Base-by-base conservation (phyloP, 2,888 invertebrate species). In the Calameuta filiformis region DNA sequence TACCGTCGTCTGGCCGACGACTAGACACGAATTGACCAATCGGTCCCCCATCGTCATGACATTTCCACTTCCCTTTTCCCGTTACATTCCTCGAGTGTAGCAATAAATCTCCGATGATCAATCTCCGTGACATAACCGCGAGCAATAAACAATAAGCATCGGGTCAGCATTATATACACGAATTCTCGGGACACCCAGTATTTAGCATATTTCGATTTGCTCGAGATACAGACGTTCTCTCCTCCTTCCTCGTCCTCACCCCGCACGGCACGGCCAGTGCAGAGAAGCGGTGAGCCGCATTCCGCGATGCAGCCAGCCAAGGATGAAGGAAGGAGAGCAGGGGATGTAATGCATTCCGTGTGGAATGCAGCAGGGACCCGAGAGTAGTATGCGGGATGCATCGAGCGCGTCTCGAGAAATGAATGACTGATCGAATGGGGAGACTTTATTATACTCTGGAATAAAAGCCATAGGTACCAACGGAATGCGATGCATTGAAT, bases 161-260 rank as follows among this genome's bases (percentile, higher is more conserved):
- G 56, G 6, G 9, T 6, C 1, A 0, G 56, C 6, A 56, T 23
- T 40, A 15, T 15, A 15, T 37, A 56, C 2, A 23, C 56, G 56
- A 56, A 56, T 56, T 56, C 56, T 56, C 56, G 33, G 71, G 31
- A 71, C 33, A 71, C 71, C 71, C 30, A 80, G 82, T 83, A 82
- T 81, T 85, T 85, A 85, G 83, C 84, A 83, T 85, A 85, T 85
- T 85, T 85, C 82, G 84, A 85, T 85, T 85, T 85, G 81, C 81
- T 79, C 85, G 81, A 82, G 84, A 85, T 85, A 85, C 82, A 78
- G 83, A 81, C 81, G 79, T 83, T 71, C 31, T 23, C 71, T 71
- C 12, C 71, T 71, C 71, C 79, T 78, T 75, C 76, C 81, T 80
- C 81, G 81, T 71, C 12, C 31, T 31, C 23, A 9, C 2, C 23